These are phyloP conservation scores for Oasisia sp. DNA, from an alignment of 2,888 invertebrate species.

Conservation along the genomic window DNA sequence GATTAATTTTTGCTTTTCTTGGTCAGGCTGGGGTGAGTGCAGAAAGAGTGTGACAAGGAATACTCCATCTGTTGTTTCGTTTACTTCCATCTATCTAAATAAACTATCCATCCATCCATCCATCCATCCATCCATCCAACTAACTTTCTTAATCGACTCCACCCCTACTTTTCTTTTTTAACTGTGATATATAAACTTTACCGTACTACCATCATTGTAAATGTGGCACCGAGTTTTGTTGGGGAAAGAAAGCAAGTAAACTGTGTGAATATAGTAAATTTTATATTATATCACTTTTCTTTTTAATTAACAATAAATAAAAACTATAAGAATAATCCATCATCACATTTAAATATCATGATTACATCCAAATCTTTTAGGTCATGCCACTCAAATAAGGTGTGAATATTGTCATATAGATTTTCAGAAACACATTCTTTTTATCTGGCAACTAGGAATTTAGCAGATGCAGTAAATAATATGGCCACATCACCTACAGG, in stretches of 20 bases:
- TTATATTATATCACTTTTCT: not conserved
- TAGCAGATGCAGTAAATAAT: not conserved
- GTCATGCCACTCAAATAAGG: not conserved
- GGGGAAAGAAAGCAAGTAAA: not conserved
- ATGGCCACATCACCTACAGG: not conserved
- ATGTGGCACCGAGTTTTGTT: no score
- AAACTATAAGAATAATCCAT: not conserved
- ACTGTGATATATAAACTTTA: not conserved
- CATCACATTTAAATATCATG: no score
- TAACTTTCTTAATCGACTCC: no score
- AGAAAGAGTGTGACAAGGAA: no score
- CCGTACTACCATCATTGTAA: not conserved
- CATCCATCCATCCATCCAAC: no score
- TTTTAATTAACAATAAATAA: not conserved
- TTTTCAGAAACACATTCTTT: not conserved
- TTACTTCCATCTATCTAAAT: no score
- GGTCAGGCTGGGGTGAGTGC: no score
- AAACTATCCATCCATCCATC: no score
- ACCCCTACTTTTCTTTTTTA: no score
- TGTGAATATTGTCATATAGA: not conserved
- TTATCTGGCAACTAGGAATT: not conserved
- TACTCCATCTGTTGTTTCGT: no score
- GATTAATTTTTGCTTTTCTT: no score
- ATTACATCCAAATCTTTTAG: not conserved
- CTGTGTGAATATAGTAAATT: not conserved